Evolutionary conservation across 2,888 invertebrate species (phyloP), one percentile per base, ranked within the genome.

Genomic region (Isoperla grammatica): DNA sequence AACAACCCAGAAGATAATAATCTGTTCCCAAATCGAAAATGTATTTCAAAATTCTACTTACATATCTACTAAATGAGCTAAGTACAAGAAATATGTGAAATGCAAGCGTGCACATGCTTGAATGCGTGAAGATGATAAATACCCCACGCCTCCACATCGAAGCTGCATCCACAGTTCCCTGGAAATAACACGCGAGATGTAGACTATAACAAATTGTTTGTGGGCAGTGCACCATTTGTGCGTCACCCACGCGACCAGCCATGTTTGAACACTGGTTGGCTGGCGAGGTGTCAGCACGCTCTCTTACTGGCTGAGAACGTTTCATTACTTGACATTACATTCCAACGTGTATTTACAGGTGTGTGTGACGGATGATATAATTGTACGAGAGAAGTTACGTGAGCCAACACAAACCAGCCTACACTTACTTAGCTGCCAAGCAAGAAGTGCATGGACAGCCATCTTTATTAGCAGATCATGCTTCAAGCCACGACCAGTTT

Each of bases 291-390:
- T 54, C 45, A 54, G 40, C 22, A 15, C n/a, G 54, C 40, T n/a
- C 13, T 20, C 54, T n/a, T 22, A 39, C 29, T 56, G 55, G 54
- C 48, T 35, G 35, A 22, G 35, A 17, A 19, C 59, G 19, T 19
- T 40, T 50, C 49, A 46, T 57, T 37, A 29, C 40, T 13, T 19
- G 67, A 64, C 67, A 68, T 63, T 64, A 68, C 67, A 66, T 68
- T 69, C 68, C 65, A 71, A 40, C 42, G 29, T 29, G 29, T 29
- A 29, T 29, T 70, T 71, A 71, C 72, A 72, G 71, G 72, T 72
- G 71, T 70, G 71, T 70, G 72, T 71, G 67, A 68, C 65, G 65
- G 64, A 66, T 43, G 42, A 49, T 43, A 58, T 53, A 58, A 58
- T 53, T 53, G 23, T 29, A 8, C 29, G 29, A 29, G 4, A 4